A percentile compares a stretch with the other conserved stretches of the same genome.
Evolutionary conservation across 23 tunicate genomes (phyloP).

Genomic region (Clavelina lepadiformis): DNA sequence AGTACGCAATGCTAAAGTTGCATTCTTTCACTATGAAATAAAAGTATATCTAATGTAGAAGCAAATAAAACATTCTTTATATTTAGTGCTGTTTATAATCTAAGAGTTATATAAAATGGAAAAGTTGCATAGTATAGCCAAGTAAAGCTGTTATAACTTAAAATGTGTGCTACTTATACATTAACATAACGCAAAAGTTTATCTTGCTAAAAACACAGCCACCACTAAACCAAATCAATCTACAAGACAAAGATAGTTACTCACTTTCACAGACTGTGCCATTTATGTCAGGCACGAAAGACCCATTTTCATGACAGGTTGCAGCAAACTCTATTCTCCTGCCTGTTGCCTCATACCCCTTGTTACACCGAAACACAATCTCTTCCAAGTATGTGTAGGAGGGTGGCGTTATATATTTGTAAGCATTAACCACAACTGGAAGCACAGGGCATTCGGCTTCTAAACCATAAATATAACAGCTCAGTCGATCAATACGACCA

Average conservation of each 20-base stretch:
- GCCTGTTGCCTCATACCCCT: constrained; percentile 18
- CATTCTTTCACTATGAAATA: constrained; percentile 38
- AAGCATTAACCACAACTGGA: not conserved
- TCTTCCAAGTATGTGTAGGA: constrained; percentile 25
- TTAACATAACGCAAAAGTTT: no score
- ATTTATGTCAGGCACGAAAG: constrained; percentile 9
- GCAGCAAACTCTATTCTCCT: constrained; percentile 21
- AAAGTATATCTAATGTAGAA: no score
- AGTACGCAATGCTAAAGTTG: constrained; percentile 15
- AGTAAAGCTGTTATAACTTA: no score
- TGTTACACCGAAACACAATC: constrained; percentile 43
- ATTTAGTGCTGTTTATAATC: no score
- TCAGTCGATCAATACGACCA: no score
- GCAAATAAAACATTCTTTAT: no score
- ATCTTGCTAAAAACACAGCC: no score
- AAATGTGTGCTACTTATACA: no score
- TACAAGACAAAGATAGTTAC: no score
- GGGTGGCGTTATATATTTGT: not conserved
- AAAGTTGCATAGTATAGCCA: no score
- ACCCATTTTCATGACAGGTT: constrained; percentile 37
- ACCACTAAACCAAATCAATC: no score
- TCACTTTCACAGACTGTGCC: constrained; percentile 16
- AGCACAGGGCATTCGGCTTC: not conserved
- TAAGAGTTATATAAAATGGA: no score
- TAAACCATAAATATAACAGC: constrained; percentile 2